Evolutionary conservation across 2,888 invertebrate species (phyloP).

Genomic region (Galeopsomyia nigrocyanea): DNA sequence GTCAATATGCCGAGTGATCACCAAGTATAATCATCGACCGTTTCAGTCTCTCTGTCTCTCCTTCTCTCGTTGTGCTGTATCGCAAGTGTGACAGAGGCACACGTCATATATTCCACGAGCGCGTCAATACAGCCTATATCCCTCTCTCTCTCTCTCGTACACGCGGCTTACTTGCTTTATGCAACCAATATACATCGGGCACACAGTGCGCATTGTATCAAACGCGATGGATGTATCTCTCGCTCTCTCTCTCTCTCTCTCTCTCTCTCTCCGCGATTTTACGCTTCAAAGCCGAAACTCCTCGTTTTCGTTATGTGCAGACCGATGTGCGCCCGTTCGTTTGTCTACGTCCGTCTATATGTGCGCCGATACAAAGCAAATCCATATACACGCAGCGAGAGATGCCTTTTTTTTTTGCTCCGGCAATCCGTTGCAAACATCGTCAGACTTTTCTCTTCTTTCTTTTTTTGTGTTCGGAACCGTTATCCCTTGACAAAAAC

Average conservation of each 20-base stretch:
- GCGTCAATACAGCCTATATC: constrained; percentile 15
- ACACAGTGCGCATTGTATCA: constrained; percentile 58
- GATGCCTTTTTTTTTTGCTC: too few species aligned
- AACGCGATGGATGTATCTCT: constrained; percentile 36
- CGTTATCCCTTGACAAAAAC: too few species aligned
- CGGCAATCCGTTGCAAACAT: too few species aligned
- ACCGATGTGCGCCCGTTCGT: background rate
- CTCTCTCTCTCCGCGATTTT: constrained; percentile 28
- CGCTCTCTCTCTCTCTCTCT: constrained; percentile 37
- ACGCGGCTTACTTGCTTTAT: background rate
- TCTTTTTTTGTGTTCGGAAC: too few species aligned
- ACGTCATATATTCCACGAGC: background rate
- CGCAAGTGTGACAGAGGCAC: background rate
- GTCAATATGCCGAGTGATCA: constrained; percentile 66
- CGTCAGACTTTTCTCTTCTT: too few species aligned
- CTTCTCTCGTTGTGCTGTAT: too few species aligned
- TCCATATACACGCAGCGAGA: too few species aligned
- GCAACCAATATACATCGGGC: constrained; percentile 1
- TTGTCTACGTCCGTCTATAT: background rate
- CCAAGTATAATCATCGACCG: constrained; percentile 63
- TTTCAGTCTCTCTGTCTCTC: too few species aligned
- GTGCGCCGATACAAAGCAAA: too few species aligned
- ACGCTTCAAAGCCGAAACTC: constrained; percentile 34
- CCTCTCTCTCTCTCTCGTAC: background rate
- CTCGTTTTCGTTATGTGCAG: constrained; percentile 23